Base-by-base conservation (phyloP, 2,113 vertebrate genomes). In the Ammospiza caudacuta region DNA sequence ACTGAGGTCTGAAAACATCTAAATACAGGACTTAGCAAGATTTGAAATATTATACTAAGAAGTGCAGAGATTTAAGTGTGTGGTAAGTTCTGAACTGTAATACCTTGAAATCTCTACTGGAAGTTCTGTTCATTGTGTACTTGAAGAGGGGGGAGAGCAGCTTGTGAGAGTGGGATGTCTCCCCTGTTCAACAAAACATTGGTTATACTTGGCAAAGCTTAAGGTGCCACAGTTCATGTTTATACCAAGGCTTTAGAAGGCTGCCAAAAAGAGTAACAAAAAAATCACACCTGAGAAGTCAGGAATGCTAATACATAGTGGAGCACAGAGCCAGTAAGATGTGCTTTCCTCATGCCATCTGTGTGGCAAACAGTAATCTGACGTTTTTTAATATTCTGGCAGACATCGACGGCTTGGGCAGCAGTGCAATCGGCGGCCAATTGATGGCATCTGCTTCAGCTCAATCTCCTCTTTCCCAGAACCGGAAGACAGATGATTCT, bases 391-490 rank as follows among this genome's bases (percentile, higher is more conserved):
- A 96, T 69, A 23, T 94, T 75, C 92, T 79, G 91, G 27, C 97
- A 99, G 99, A 99, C 62, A 99, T 99, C 0, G 99, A 99, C 11
- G 99, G 99, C 33, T 98, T 99, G 95, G 99, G 99, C 95, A 99
- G 99, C 98, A 99, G 99, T 76, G 98, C 98, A 1, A 98, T 99
- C 8, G 99, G 99, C 43, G 99, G 99, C 54, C 99, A 99, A 44
- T 87, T 99, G 98, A 98, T 99, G 97, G 97, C 98, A 74, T 98
- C 98, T 15, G 98, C 98, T 7, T 98, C 98, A 27, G 91, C 96
- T 41, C 98, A 98, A 12, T 99, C 98, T 13, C 98, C 99, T 5
- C 98, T 99, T 58, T 96, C 96, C 94, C 98, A 98, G 54, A 98
- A 98, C 81, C 97, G 87, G 92, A 97, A 97, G 25, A 94, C 97